Evolutionary conservation across 2,113 vertebrate species (phyloP).

Genomic region (Sorex araneus): DNA sequence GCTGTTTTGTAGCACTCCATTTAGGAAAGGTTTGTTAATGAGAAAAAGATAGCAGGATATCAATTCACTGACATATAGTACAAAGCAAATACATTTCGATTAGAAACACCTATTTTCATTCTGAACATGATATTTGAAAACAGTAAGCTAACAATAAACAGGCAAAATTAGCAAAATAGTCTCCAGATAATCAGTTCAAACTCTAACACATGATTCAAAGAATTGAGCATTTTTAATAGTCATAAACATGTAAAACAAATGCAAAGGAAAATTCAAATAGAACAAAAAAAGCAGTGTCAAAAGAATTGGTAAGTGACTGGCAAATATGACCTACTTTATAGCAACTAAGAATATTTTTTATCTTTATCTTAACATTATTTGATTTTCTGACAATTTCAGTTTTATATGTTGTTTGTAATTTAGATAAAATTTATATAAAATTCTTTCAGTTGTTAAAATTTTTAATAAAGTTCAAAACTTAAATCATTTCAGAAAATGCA

Average conservation of each 20-base stretch:
- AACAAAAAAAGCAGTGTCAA: not conserved
- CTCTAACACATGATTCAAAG: not conserved
- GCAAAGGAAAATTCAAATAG: not conserved
- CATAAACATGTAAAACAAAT: conserved; percentile 26
- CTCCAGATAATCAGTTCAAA: not conserved
- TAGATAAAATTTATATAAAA: conserved; percentile 24
- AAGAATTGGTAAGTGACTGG: not conserved
- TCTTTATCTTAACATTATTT: not conserved
- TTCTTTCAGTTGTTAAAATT: not conserved
- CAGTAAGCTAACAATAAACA: not conserved
- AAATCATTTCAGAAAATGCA: not conserved
- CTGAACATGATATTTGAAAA: conserved; percentile 65
- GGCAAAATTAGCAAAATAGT: conserved; percentile 51
- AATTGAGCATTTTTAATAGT: conserved; percentile 45
- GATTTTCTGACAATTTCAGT: not conserved
- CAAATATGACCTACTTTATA: not conserved
- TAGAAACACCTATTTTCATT: conserved; percentile 62
- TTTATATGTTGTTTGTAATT: not conserved
- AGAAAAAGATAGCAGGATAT: not conserved
- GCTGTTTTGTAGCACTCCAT: not conserved
- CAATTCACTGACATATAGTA: not conserved
- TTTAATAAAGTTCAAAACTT: conserved; percentile 14
- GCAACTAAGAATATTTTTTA: not conserved
- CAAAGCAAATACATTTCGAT: conserved; percentile 9
- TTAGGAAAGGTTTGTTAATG: not conserved